Conservation (phyloP, 2,888 invertebrate species). For the Saturnia pavonia region DNA sequence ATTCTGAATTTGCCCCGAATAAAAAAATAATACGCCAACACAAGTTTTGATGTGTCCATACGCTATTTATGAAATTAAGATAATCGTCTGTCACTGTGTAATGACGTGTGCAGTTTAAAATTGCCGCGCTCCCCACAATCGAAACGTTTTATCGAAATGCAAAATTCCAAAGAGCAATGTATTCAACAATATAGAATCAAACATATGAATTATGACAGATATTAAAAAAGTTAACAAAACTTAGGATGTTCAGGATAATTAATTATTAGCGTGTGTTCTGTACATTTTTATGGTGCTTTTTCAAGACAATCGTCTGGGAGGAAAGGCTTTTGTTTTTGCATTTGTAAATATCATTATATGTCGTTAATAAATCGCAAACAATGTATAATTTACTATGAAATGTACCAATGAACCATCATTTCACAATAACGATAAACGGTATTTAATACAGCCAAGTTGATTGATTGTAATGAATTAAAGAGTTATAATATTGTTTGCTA, state of each 20-base stretch:
- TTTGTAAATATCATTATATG: neutral
- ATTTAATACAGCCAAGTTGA: conserved; percentile 75
- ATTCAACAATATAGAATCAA: too few relatives aligned
- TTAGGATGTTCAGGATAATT: neutral
- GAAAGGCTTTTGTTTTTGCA: neutral
- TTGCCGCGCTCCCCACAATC: too few relatives aligned
- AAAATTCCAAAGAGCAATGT: neutral
- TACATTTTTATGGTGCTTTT: neutral
- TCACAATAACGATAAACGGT: conserved; percentile 40
- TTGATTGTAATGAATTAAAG: conserved; percentile 28
- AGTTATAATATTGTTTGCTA: conserved; percentile 55
- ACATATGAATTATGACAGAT: too few relatives aligned
- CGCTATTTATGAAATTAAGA: neutral
- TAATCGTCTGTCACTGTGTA: neutral
- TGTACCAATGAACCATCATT: neutral
- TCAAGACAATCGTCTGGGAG: neutral
- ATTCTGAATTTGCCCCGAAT: neutral
- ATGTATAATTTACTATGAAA: neutral
- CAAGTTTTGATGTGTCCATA: neutral
- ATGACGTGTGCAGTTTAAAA: neutral
- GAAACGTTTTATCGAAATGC: neutral
- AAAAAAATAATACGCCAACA: neutral
- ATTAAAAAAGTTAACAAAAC: too few relatives aligned
- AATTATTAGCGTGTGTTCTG: neutral
- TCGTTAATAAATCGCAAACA: neutral